Conservation (phyloP, 2,888 invertebrate genomes). For the Stenodema calcarata region DNA sequence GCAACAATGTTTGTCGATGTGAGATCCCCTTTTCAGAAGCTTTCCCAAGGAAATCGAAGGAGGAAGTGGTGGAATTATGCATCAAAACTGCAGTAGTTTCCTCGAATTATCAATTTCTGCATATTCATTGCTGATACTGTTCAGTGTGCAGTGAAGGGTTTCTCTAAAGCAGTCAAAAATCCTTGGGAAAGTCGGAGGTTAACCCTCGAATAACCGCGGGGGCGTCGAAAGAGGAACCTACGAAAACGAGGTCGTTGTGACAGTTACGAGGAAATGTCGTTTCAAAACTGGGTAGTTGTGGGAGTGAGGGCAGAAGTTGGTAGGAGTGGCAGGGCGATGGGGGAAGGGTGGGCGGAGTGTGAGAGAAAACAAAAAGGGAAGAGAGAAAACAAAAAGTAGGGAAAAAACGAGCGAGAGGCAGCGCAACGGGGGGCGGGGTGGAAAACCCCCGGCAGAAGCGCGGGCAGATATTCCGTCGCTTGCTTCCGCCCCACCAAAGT, state of each 20-base stretch:
- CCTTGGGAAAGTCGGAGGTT: neutral
- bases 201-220: neutral
- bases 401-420: neutral
- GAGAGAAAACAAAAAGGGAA: neutral
- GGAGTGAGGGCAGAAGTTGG: neutral
- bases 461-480: conserved; percentile 26
- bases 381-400: too few relatives aligned
- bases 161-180: neutral
- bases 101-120: too few relatives aligned
- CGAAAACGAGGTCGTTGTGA: conserved; percentile 1
- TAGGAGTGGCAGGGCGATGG: neutral
- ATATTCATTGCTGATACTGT: too few relatives aligned
- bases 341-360: neutral
- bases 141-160: too few relatives aligned
- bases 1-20: too few relatives aligned
- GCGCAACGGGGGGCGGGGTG: neutral
- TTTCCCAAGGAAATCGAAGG: too few relatives aligned
- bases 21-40: too few relatives aligned
- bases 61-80: too few relatives aligned
- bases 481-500: neutral
- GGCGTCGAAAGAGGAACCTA: neutral
- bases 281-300: neutral
- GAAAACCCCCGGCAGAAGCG: neutral
- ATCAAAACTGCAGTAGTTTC: too few relatives aligned
- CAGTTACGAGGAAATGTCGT: conserved; percentile 21